These are phyloP conservation scores for Nemurella pictetii DNA, from an alignment of 2,888 invertebrate species.

Conservation along the genomic window DNA sequence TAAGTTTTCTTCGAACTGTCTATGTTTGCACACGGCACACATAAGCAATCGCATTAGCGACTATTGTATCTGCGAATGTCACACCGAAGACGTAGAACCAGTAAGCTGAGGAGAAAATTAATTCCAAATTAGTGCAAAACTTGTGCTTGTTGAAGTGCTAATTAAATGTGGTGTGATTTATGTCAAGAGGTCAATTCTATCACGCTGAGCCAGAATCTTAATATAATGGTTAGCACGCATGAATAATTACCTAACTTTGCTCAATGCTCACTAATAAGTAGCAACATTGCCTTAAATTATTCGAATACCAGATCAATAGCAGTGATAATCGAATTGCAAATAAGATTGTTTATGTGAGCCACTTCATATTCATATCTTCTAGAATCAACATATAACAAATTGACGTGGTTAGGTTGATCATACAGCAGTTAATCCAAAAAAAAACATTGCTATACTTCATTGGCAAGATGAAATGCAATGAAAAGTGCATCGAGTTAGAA, in stretches of 20 bases:
- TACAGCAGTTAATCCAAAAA: no score
- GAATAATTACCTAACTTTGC: conserved; percentile 11
- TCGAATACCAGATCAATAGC: not conserved
- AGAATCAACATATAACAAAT: not conserved
- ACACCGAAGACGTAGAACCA: not conserved
- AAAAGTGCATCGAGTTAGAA: no score
- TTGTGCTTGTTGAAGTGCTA: not conserved
- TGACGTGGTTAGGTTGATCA: not conserved
- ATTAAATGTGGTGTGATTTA: not conserved
- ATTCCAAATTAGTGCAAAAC: conserved; percentile 8
- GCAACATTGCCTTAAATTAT: not conserved
- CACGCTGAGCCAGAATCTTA: not conserved
- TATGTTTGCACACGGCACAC: not conserved
- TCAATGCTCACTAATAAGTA: not conserved
- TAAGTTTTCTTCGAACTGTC: no score
- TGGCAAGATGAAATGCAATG: no score
- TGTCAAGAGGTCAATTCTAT: conserved; percentile 27
- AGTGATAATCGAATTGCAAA: conserved; percentile 3
- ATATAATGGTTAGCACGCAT: not conserved
- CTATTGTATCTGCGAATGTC: not conserved
- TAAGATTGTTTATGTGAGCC: conserved; percentile 4
- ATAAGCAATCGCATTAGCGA: not conserved
- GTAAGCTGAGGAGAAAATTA: not conserved
- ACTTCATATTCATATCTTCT: not conserved
- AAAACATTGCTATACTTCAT: no score